Conservation (phyloP, 2,888 invertebrate species). For the Lamellibrachia satsuma region DNA sequence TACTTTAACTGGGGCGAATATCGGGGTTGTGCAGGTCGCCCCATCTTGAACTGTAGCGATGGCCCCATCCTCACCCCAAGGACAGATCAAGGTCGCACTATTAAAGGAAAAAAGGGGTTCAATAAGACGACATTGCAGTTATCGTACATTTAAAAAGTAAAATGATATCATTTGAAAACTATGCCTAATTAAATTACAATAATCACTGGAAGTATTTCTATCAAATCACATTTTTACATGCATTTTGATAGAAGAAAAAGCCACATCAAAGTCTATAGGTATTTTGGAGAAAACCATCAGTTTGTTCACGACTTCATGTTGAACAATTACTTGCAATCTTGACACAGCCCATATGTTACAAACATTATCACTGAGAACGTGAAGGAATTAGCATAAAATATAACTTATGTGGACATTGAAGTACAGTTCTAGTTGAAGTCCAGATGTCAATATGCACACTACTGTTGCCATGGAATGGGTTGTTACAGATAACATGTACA, state of each 20-base stretch:
- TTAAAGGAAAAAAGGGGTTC: neutral
- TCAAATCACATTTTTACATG: neutral
- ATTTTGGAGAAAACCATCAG: no score
- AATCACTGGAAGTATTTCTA: neutral
- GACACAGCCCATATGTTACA: no score
- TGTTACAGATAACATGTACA: neutral
- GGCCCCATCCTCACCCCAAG: constrained; percentile 22
- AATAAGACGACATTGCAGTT: neutral
- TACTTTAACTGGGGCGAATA: constrained; percentile 11
- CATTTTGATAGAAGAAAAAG: neutral
- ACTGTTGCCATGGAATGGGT: neutral
- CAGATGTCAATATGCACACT: neutral
- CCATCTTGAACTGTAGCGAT: neutral
- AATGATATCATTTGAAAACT: neutral
- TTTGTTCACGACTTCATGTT: no score
- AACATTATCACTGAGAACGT: no score
- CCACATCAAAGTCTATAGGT: neutral
- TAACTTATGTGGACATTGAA: neutral
- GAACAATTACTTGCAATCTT: no score
- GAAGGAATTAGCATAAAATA: neutral
- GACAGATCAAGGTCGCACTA: constrained; percentile 20
- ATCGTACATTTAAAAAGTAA: neutral
- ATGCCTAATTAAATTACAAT: neutral
- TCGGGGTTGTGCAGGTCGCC: neutral
- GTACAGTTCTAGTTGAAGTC: neutral